Evolutionary conservation across 2,113 vertebrate genomes (phyloP).

Genomic region (Peromyscus polionotus): DNA sequence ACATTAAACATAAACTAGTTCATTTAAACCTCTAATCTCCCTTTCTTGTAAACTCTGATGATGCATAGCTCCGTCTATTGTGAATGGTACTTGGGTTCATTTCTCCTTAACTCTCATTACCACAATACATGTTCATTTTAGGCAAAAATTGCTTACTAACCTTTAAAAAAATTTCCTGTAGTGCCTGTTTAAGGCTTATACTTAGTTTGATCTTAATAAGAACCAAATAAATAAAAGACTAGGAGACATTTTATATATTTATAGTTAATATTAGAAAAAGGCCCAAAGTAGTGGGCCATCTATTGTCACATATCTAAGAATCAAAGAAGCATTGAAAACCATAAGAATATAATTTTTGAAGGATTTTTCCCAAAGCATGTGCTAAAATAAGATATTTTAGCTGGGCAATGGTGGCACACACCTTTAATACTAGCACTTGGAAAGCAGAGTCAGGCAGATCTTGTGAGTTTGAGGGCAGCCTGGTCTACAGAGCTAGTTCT

Average conservation of each 20-base stretch:
- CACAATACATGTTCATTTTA: constrained; percentile 35
- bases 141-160: constrained; percentile 32
- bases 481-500: not conserved
- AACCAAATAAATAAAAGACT: constrained; percentile 35
- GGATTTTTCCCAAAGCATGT: constrained; percentile 38
- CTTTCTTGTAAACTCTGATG: not conserved
- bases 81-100: constrained; percentile 28
- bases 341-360: constrained; percentile 37
- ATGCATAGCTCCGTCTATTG: not conserved
- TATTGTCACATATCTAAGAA: constrained; percentile 30
- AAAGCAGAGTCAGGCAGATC: not conserved
- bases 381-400: constrained; percentile 57
- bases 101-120: constrained; percentile 30
- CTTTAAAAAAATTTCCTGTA: constrained; percentile 41
- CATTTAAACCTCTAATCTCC: constrained; percentile 28
- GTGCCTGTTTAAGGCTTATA: constrained; percentile 19
- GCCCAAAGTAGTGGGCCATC: constrained; percentile 40
- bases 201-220: constrained; percentile 54
- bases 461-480: not conserved
- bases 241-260: constrained; percentile 40
- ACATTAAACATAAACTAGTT: not conserved
- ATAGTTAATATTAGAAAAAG: constrained; percentile 45
- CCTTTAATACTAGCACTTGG: not conserved
- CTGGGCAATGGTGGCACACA: not conserved
- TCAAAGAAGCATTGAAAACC: constrained; percentile 26